Percentiles rank a stretch among this genome's conserved stretches.
Evolutionary conservation across 2,797 vertebrate species (phyloP).

Genomic region (Xenopus petersii): DNA sequence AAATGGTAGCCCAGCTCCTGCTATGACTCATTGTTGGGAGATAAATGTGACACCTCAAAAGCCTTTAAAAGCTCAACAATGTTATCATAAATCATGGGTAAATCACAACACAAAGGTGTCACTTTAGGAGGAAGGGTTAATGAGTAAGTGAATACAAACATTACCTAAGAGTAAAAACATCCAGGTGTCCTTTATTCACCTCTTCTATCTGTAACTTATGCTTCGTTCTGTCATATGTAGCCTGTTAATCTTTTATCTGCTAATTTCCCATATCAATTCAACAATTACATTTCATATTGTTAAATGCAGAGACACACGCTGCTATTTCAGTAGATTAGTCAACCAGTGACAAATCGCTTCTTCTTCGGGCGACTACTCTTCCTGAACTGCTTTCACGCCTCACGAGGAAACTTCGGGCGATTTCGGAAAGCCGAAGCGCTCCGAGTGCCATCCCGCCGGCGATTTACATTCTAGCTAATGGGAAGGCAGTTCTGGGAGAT

Average conservation of each 20-base stretch:
- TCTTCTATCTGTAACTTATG: constrained; percentile 20
- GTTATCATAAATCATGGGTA: constrained; percentile 34
- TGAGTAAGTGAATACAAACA: constrained; percentile 36
- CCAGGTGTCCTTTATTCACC: constrained; percentile 24
- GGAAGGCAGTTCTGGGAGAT: too few relatives aligned
- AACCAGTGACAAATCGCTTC: too few relatives aligned
- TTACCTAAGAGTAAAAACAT: constrained; percentile 28
- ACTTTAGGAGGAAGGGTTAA: constrained; percentile 30
- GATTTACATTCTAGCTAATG: too few relatives aligned
- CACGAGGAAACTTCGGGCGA: too few relatives aligned
- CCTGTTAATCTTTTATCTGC: neutral
- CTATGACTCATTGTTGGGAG: constrained; percentile 35
- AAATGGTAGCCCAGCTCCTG: constrained; percentile 26
- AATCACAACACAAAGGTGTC: constrained; percentile 25
- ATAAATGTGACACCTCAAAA: constrained; percentile 39
- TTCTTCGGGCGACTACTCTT: too few relatives aligned
- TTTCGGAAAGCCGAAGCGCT: too few relatives aligned
- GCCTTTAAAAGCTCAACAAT: constrained; percentile 34
- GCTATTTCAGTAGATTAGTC: too few relatives aligned
- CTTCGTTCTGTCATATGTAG: neutral
- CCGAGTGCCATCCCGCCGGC: too few relatives aligned
- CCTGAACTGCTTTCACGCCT: too few relatives aligned
- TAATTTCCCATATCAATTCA: neutral
- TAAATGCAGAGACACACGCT: too few relatives aligned
- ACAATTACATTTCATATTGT: too few relatives aligned